A percentile compares a stretch with the other conserved stretches of the same genome.
phyloP scores from a whole-genome alignment of 2,888 invertebrate species.

The Norana najaformis region DNA sequence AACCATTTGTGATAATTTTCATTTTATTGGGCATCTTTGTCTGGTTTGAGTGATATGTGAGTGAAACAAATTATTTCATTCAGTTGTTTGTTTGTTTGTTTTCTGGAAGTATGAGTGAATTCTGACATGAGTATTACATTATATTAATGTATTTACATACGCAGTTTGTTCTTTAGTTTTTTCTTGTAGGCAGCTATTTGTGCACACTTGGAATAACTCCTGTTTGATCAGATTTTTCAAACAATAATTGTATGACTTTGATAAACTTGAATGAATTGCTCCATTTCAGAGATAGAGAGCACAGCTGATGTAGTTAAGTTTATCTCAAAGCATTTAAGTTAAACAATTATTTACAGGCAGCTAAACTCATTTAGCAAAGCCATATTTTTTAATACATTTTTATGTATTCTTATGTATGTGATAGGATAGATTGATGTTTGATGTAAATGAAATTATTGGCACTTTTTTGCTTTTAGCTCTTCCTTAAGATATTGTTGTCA shows the following conservation, averaged over 20 bases:
- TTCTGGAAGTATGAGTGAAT: background rate
- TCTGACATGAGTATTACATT: background rate
- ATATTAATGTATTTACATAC: background rate
- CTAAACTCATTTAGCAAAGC: background rate
- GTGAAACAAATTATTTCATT: background rate
- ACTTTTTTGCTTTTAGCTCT: too few species aligned
- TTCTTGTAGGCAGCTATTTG: background rate
- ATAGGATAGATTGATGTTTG: background rate
- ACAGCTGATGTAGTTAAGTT: background rate
- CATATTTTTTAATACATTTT: background rate
- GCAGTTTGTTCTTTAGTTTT: background rate
- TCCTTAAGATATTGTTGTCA: too few species aligned
- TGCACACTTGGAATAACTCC: background rate
- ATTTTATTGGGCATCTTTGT: constrained; percentile 3
- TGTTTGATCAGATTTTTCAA: background rate
- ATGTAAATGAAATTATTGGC: too few species aligned
- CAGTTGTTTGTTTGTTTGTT: background rate
- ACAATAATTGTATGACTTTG: background rate
- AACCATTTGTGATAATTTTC: constrained; percentile 6
- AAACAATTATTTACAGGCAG: background rate
- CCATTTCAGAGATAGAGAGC: background rate
- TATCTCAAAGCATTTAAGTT: background rate
- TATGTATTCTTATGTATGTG: background rate
- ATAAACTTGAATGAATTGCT: background rate
- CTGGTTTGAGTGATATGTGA: background rate